phyloP scores from a whole-genome alignment of 2,797 vertebrate genomes.

The Ciconia nigra region DNA sequence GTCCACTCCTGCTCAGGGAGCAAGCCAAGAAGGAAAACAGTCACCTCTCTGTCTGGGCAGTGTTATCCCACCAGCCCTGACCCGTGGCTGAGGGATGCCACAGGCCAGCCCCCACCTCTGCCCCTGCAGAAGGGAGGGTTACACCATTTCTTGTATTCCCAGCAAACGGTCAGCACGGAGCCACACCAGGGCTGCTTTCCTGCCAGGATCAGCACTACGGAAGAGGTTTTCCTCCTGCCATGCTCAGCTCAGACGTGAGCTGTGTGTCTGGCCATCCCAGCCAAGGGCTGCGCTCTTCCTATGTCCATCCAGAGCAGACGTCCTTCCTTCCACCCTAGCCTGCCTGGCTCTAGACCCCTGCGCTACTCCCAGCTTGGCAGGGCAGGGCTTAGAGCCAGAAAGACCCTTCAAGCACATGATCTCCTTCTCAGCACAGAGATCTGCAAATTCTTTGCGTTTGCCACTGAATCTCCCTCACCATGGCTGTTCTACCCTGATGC shows the following conservation, averaged over 20 bases:
- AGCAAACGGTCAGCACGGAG: fast-evolving
- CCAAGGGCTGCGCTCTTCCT: background rate
- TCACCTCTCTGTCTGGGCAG: background rate
- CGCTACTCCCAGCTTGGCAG: background rate
- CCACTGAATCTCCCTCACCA: fast-evolving
- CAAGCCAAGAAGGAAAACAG: background rate
- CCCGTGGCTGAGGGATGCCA: background rate
- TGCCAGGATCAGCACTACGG: fast-evolving
- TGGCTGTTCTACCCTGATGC: fast-evolving
- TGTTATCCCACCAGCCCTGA: background rate
- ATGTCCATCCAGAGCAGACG: background rate
- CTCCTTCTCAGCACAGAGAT: fast-evolving
- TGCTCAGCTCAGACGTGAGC: fast-evolving
- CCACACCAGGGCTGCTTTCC: background rate
- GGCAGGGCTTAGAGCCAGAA: background rate
- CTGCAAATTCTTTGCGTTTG: background rate
- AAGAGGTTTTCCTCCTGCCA: background rate
- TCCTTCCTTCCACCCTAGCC: background rate
- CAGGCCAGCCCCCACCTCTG: background rate
- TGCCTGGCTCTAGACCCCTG: background rate
- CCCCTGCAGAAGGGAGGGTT: background rate
- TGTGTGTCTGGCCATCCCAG: background rate
- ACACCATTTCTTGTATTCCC: background rate
- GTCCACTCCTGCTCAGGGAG: background rate
- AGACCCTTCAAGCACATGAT: background rate